Conservation (phyloP, 92 coral and sea anemone genomes). For the Hydrozoanthus gracilis region DNA sequence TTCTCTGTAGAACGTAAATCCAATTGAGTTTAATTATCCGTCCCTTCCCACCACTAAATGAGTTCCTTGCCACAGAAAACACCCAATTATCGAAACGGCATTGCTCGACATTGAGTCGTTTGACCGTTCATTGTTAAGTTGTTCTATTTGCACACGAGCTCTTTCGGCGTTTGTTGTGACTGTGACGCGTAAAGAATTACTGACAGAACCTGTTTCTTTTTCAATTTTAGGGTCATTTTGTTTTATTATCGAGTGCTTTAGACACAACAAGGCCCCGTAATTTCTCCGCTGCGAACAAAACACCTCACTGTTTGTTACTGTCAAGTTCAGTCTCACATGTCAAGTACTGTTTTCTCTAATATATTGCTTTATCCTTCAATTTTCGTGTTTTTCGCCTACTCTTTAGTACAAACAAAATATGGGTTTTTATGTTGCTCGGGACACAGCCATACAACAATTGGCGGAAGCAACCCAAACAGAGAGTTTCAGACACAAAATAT, state of each 20-base stretch:
- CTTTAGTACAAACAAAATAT: not conserved
- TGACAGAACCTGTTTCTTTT: constrained; percentile 9
- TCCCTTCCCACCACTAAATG: constrained; percentile 41
- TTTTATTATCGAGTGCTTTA: constrained; percentile 18
- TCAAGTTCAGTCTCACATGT: constrained; percentile 4
- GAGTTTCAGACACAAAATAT: not conserved
- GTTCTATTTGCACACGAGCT: constrained; percentile 33
- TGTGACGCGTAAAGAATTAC: not conserved
- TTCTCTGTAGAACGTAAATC: constrained; percentile 8
- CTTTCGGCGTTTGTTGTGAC: constrained; percentile 15
- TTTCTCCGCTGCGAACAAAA: not conserved
- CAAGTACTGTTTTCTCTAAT: not conserved
- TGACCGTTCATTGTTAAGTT: constrained; percentile 13
- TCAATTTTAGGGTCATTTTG: not conserved
- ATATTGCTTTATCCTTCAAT: not conserved
- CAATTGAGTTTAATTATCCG: constrained; percentile 40
- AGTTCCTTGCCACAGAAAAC: not conserved
- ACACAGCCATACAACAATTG: not conserved
- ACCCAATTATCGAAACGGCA: constrained; percentile 32
- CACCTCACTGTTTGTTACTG: not conserved
- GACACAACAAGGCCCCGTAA: constrained; percentile 27
- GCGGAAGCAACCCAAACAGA: not conserved
- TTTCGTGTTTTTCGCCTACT: not conserved
- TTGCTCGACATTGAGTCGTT: constrained; percentile 20
- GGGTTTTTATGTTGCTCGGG: not conserved